These are phyloP conservation scores for Morpho achilles DNA, from an alignment of 2,888 invertebrate species.

Conservation along the genomic window DNA sequence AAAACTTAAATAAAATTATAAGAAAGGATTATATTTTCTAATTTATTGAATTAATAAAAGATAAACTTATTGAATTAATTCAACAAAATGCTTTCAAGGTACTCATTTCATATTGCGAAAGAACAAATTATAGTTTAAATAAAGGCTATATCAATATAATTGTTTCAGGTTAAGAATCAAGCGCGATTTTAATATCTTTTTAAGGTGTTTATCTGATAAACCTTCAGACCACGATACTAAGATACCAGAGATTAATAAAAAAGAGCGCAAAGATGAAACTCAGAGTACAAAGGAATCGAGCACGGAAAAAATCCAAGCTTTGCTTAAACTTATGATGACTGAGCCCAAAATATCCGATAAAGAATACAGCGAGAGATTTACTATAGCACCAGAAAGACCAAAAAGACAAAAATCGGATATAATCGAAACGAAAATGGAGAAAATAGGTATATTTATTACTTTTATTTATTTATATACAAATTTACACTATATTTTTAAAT, in stretches of 20 bases:
- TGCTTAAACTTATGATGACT: constrained; percentile 58
- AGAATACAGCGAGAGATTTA: constrained; percentile 58
- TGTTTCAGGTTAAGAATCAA: constrained; percentile 34
- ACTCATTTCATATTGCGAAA: too few species aligned
- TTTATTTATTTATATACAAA: too few species aligned
- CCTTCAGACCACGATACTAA: constrained; percentile 50
- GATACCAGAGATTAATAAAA: constrained; percentile 36
- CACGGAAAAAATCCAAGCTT: constrained; percentile 63
- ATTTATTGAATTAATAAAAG: too few species aligned
- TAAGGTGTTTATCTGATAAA: constrained; percentile 35
- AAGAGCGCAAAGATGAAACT: constrained; percentile 31
- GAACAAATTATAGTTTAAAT: too few species aligned
- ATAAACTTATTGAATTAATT: too few species aligned
- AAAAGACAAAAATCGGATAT: constrained; percentile 44
- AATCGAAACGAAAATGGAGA: constrained; percentile 54
- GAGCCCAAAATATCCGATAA: constrained; percentile 56
- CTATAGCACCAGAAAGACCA: constrained; percentile 50
- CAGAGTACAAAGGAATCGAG: constrained; percentile 37
- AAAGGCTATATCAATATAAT: background rate
- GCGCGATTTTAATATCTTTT: constrained; percentile 29
- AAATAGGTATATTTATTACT: constrained; percentile 47
- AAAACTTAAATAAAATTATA: too few species aligned
- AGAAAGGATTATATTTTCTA: too few species aligned
- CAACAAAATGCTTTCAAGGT: too few species aligned
- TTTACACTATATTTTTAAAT: too few species aligned